phyloP scores from a whole-genome alignment of 2,888 invertebrate genomes.

The Magallana nippona region DNA sequence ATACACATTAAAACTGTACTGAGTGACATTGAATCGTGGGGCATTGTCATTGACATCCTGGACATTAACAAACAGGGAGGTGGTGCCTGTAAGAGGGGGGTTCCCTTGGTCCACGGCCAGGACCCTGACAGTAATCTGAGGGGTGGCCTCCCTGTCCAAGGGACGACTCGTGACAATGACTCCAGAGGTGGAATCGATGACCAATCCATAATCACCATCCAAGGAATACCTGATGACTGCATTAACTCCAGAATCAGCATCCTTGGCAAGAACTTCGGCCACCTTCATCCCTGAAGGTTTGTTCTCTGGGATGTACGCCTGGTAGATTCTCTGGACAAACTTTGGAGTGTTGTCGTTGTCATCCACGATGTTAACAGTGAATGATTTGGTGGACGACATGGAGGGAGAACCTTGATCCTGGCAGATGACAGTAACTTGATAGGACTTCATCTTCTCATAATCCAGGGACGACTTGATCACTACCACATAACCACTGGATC shows the following conservation, averaged over 20 bases:
- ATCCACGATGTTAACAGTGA: conserved; percentile 65
- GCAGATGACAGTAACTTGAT: conserved; percentile 64
- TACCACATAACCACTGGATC: conserved; percentile 56
- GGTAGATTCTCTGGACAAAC: conserved; percentile 61
- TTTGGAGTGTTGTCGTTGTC: conserved; percentile 71
- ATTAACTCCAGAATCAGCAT: conserved; percentile 61
- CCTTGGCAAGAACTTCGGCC: conserved; percentile 64
- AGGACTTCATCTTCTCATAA: conserved; percentile 59
- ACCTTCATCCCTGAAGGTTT: conserved; percentile 60
- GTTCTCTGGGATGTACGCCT: conserved; percentile 65
- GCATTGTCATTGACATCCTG: conserved; percentile 62
- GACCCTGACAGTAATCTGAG: conserved; percentile 56
- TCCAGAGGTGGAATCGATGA: conserved; percentile 85
- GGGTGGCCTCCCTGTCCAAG: conserved; percentile 60
- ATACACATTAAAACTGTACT: conserved; percentile 91
- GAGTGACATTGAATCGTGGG: conserved; percentile 56
- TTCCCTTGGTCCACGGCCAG: conserved; percentile 61
- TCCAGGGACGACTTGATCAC: conserved; percentile 63
- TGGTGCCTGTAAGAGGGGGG: conserved; percentile 56
- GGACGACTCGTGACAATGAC: conserved; percentile 54
- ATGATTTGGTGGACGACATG: conserved; percentile 53
- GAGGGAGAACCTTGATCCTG: conserved; percentile 64
- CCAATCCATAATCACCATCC: conserved; percentile 50
- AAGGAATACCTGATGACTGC: conserved; percentile 81
- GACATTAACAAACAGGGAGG: conserved; percentile 58